A percentile compares a stretch with the other conserved stretches of the same genome.
These are phyloP conservation scores for Erythrolamprus reginae DNA, from an alignment of 2,113 vertebrate genomes.

Conservation along the genomic window DNA sequence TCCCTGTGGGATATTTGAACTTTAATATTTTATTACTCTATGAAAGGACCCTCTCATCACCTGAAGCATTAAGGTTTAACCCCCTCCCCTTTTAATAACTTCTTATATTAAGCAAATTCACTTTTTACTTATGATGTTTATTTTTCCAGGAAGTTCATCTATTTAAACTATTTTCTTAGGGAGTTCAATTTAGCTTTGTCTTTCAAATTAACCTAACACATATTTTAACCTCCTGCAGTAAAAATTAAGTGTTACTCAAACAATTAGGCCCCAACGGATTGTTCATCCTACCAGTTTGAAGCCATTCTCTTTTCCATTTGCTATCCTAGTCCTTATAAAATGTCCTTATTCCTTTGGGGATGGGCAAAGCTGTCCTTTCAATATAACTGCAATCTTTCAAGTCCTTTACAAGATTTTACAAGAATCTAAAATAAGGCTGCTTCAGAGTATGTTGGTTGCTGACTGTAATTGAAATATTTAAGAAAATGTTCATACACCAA, in stretches of 20 bases:
- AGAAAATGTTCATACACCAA: not conserved
- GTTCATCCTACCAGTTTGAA: constrained; percentile 23
- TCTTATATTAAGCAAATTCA: constrained; percentile 55
- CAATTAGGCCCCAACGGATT: constrained; percentile 41
- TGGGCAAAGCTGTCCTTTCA: not conserved
- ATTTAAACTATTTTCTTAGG: constrained; percentile 55
- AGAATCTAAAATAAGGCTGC: not conserved
- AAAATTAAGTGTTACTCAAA: constrained; percentile 57
- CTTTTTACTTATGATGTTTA: constrained; percentile 56
- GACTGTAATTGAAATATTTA: not conserved
- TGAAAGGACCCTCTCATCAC: constrained; percentile 45
- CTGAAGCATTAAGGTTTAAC: constrained; percentile 15
- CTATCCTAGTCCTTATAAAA: not conserved
- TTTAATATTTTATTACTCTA: constrained; percentile 42
- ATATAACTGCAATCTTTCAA: not conserved
- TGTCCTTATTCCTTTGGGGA: not conserved
- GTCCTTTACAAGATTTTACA: not conserved
- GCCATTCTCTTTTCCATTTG: not conserved
- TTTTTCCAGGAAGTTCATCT: constrained; percentile 58
- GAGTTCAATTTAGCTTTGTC: constrained; percentile 55
- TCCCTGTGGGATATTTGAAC: constrained; percentile 25
- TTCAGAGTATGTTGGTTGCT: not conserved
- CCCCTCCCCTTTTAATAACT: constrained; percentile 53
- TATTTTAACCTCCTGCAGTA: constrained; percentile 53
- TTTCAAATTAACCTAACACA: constrained; percentile 59